phyloP scores from a whole-genome alignment of 2,113 vertebrate genomes.

The Tympanuchus pallidicinctus region DNA sequence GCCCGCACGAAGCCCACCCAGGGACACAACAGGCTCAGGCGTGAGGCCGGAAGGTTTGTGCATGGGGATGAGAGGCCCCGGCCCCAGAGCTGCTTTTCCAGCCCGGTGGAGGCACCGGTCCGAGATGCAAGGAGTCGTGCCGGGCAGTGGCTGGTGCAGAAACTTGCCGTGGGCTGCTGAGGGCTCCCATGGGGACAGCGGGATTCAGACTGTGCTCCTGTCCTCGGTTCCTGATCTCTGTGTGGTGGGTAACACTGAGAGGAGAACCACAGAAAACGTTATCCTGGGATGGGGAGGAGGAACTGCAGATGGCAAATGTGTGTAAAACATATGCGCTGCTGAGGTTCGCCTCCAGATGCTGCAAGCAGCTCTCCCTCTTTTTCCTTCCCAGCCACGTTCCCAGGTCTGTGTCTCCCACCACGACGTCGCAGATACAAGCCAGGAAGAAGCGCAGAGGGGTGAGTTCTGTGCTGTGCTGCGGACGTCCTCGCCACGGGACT shows the following conservation, averaged over 20 bases:
- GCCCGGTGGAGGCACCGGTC: background rate
- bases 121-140: background rate
- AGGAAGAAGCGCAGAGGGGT: conserved; percentile 96
- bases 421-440: conserved; percentile 91
- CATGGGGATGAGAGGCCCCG: background rate
- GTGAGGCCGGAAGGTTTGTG: background rate
- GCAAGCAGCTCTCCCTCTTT: background rate
- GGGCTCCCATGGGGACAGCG: background rate
- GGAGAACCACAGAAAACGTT: background rate
- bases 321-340: conserved; percentile 1
- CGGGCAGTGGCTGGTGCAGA: background rate
- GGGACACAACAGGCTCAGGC: conserved; percentile 28
- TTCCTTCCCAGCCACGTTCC: conserved; percentile 83
- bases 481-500: accelerated
- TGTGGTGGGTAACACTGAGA: conserved; percentile 31
- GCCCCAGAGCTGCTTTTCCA: conserved; percentile 6
- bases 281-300: background rate
- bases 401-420: conserved; percentile 89
- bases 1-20: conserved; percentile 28
- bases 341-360: background rate
- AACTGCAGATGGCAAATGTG: conserved; percentile 19
- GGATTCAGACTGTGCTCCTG: background rate
- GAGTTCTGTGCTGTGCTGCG: conserved; percentile 62
- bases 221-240: conserved; percentile 34
- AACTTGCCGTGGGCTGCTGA: background rate